phyloP scores from a whole-genome alignment of 2,888 invertebrate species.

The Molorchus minor region DNA sequence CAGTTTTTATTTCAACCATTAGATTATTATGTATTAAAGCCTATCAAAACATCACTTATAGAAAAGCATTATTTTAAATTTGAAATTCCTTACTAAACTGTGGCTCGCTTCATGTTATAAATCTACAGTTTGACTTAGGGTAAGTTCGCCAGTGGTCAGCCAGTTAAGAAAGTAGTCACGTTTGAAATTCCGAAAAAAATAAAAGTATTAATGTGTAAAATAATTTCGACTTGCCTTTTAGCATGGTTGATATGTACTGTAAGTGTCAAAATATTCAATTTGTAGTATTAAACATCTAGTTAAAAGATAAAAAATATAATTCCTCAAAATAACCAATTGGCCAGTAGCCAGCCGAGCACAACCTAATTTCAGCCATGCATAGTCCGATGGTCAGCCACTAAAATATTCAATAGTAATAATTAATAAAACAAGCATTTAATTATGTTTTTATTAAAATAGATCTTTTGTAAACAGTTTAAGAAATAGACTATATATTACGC shows the following conservation, averaged over 20 bases:
- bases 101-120: no score
- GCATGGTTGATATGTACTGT: neutral
- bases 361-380: neutral
- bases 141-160: slow-evolving; percentile 9
- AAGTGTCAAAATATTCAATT: neutral
- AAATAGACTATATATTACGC: neutral
- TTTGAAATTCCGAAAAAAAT: slow-evolving; percentile 4
- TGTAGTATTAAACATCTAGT: neutral
- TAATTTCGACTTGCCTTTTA: neutral
- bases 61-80: no score
- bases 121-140: neutral
- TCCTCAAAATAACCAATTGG: neutral
- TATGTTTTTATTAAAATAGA: neutral
- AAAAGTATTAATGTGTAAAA: neutral
- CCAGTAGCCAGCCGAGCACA: neutral
- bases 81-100: no score
- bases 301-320: neutral
- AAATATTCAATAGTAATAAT: neutral
- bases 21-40: no score
- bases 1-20: no score
- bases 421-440: neutral
- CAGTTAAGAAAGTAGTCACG: slow-evolving; percentile 3
- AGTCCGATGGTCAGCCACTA: neutral
- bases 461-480: neutral
- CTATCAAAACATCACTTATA: no score